Evolutionary conservation across 2,113 vertebrate species (phyloP), one percentile per base, ranked within the genome.

Genomic region (Gopherus flavomarginatus): DNA sequence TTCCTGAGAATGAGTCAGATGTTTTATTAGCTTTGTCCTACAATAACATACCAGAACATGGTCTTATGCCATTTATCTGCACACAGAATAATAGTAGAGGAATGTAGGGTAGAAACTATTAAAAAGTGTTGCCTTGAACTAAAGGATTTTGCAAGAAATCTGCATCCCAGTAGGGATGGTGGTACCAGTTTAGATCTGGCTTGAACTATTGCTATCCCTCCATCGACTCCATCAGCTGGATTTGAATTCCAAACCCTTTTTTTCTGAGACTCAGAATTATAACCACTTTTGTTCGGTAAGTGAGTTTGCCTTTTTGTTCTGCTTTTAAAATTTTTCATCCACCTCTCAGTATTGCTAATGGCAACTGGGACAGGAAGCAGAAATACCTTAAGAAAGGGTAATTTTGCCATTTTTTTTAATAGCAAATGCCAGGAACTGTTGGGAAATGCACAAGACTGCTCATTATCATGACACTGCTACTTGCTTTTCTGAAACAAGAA

Each of bases 11-110:
- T 86, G 94, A 97, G 57, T 92, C 93, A 85, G 83, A 90, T 78
- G 95, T 96, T 97, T 96, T 95, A 96, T 97, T 91, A 96, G 92
- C 95, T 97, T 97, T 72, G 96, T 83, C 92, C 95, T 96, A 94
- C 93, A 97, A 97, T 91, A 97, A 97, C 87, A 96, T 69, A 96
- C 90, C 96, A 13, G 95, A 1, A 0, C 93, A 86, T 6, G 0
- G 81, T 93, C 47, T 92, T 44, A 91, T 94, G 90, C 89, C 92
- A 85, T 69, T 96, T 94, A 62, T 91, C 95, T 89, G 44, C 50
- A 50, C 91, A 83, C 94, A 93, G 90, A 96, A 87, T n/a, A 85
- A 86, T 83, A 14, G 2, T 38, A 50, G 38, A 21, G 35, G 56
- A 79, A 85, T 90, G 82, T 85, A 79, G 79, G 47, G 82, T 79